A percentile compares a stretch with the other conserved stretches of the same genome.
Evolutionary conservation across 2,797 vertebrate genomes (phyloP).

Genomic region (Nannoperca australis): DNA sequence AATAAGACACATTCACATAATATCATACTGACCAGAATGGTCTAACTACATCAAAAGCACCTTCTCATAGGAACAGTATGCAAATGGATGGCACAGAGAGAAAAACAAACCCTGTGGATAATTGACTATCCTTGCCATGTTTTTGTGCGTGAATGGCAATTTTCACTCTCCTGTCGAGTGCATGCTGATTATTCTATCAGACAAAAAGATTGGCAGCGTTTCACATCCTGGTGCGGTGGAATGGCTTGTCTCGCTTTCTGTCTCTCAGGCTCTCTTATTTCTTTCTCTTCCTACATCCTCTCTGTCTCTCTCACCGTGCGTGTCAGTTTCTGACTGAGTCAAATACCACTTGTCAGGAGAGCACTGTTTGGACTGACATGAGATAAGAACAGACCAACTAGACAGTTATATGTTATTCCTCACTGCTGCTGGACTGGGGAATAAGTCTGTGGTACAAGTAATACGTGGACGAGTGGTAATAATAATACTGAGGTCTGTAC

Average conservation of each 20-base stretch:
- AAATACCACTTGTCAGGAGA: slow-evolving; percentile 82
- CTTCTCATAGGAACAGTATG: slow-evolving; percentile 74
- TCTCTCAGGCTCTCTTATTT: slow-evolving; percentile 57
- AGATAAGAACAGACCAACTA: slow-evolving; percentile 76
- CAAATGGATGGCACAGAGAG: slow-evolving; percentile 70
- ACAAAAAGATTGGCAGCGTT: slow-evolving; percentile 79
- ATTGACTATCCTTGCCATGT: slow-evolving; percentile 77
- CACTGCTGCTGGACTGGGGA: slow-evolving; percentile 46
- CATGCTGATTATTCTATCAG: slow-evolving; percentile 83
- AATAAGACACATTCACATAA: slow-evolving; percentile 82
- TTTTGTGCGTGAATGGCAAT: slow-evolving; percentile 79
- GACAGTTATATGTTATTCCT: slow-evolving; percentile 71
- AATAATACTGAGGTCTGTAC: slow-evolving; percentile 31
- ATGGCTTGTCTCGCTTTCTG: slow-evolving; percentile 71
- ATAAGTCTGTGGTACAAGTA: slow-evolving; percentile 45
- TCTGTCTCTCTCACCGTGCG: slow-evolving; percentile 22
- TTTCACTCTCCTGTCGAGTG: slow-evolving; percentile 79
- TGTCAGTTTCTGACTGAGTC: slow-evolving; percentile 79
- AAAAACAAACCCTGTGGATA: slow-evolving; percentile 80
- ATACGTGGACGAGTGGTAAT: slow-evolving; percentile 22
- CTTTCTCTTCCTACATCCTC: slow-evolving; percentile 57
- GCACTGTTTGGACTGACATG: slow-evolving; percentile 76
- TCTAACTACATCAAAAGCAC: slow-evolving; percentile 73
- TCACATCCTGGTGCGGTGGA: slow-evolving; percentile 68
- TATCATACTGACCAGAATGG: slow-evolving; percentile 69